These are phyloP conservation scores for Megatriorchis doriae DNA, from an alignment of 2,113 vertebrate species.

Conservation along the genomic window DNA sequence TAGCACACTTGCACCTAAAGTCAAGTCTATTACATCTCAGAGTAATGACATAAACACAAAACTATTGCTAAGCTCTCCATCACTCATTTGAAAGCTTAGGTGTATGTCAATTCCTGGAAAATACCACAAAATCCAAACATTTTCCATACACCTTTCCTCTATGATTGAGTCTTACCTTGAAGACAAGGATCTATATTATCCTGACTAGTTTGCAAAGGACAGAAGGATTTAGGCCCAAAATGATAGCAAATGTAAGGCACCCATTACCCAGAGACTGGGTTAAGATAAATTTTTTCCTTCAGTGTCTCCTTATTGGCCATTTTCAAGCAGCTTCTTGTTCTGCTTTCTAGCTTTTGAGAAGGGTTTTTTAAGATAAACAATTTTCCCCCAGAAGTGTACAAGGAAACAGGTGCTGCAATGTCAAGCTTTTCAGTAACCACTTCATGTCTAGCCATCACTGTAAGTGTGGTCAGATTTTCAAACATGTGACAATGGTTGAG, in stretches of 20 bases:
- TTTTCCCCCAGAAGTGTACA: not conserved
- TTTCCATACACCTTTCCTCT: not conserved
- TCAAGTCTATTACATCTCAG: not conserved
- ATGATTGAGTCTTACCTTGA: not conserved
- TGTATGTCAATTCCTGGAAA: not conserved
- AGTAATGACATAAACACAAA: not conserved
- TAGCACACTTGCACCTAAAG: not conserved
- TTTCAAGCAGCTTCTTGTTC: not conserved
- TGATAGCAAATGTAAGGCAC: fast-evolving
- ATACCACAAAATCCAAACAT: not conserved
- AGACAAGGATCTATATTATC: not conserved
- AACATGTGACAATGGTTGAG: not conserved
- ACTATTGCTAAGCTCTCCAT: not conserved
- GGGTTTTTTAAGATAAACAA: not conserved
- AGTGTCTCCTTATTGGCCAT: not conserved
- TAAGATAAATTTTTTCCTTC: not conserved
- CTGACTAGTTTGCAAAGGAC: not conserved
- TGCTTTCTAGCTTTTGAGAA: not conserved
- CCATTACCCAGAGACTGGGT: not conserved
- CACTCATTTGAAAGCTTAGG: not conserved
- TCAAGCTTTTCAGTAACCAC: not conserved
- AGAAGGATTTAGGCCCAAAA: not conserved
- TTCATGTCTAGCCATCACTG: not conserved
- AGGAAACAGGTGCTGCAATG: not conserved
- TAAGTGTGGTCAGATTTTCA: not conserved